Evolutionary conservation across 2,888 invertebrate genomes (phyloP), one percentile per base, ranked within the genome.

Genomic region (Tenthredo mesomela): DNA sequence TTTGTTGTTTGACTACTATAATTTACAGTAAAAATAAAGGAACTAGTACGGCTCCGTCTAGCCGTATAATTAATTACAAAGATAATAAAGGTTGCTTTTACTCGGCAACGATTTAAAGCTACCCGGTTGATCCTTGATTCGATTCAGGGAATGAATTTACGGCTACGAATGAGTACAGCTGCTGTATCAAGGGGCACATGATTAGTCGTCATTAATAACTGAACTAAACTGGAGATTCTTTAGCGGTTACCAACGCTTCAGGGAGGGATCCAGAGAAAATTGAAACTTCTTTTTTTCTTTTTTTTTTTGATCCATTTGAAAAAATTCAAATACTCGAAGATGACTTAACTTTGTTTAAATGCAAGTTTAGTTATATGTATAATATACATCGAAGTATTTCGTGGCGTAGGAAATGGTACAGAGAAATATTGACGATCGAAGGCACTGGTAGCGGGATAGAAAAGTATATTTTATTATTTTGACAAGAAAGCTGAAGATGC

Each of bases 121-220:
- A 80, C n/a, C 58, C 40, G 33, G 80, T 61, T 61, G 80, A 80
- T 80, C 61, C 58, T 33, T 80, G 61, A 58, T 80, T 61, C 58
- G 80, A 80, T 80, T 80, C 80, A 80, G 61, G 40, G 80, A 58
- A 80, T 80, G 58, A 80, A 80, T 80, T 80, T 80, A 80, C 61
- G 61, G 50, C 58, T 21, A 80, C 58, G 58, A 58, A 58, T 40
- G 61, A 61, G 58, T 61, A 40, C 80, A 80, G 78, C 78, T 80
- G 61, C 80, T 58, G 58, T 61, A 40, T 58, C 61, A 80, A 61
- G 80, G 61, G 61, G 80, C 40, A 25, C 37, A 21, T 15, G 61
- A 61, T 80, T 40, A 80, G 61, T 40, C 58, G 58, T 61, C 80
- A 80, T 80, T 80, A 80, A 80, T 80, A 80, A 80, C 29, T 54